These are phyloP conservation scores for Sorex araneus DNA, from an alignment of 2,113 vertebrate genomes.

Conservation along the genomic window DNA sequence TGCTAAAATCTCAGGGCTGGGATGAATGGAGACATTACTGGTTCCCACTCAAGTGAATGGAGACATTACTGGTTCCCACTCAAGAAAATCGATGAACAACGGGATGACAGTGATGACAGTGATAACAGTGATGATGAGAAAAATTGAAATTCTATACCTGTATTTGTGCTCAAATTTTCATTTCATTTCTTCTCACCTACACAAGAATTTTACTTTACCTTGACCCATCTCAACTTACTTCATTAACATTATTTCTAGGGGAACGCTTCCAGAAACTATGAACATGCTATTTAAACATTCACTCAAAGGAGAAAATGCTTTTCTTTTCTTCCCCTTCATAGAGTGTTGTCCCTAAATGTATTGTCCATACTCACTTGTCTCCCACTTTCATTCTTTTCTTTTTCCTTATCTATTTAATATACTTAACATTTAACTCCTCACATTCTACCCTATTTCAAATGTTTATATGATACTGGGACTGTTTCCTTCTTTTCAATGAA, in stretches of 20 bases:
- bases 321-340: neutral
- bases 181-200: neutral
- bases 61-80: too few species aligned
- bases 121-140: too few species aligned
- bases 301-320: neutral
- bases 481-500: neutral
- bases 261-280: neutral
- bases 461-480: neutral
- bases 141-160: neutral
- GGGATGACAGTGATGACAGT: too few species aligned
- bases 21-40: too few species aligned
- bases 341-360: neutral
- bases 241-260: neutral
- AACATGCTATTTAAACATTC: neutral
- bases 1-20: too few species aligned
- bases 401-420: constrained; percentile 6
- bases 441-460: neutral
- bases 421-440: constrained; percentile 5
- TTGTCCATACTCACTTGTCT: neutral
- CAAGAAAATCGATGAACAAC: too few species aligned
- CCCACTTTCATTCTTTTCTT: neutral
- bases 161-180: neutral
- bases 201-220: neutral
- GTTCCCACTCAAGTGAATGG: too few species aligned
- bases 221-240: neutral